Conservation (phyloP, 2,113 vertebrate species). For the Stigmatopora nigra region DNA sequence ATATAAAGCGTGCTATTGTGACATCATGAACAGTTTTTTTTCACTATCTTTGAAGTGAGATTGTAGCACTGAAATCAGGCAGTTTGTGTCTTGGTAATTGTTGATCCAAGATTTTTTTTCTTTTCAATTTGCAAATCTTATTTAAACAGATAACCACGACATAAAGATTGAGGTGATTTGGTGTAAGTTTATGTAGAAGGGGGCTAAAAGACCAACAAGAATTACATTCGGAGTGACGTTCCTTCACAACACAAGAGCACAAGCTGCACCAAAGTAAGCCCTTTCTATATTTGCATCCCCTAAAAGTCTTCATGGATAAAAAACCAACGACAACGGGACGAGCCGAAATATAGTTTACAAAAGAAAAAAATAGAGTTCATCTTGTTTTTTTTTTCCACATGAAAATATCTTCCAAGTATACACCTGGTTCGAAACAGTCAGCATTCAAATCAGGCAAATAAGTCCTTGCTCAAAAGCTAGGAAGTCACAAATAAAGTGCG, state of each 20-base stretch:
- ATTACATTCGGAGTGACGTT: constrained; percentile 50
- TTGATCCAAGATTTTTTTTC: not conserved
- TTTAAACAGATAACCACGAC: not conserved
- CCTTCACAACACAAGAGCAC: constrained; percentile 46
- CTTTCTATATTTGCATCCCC: constrained; percentile 68
- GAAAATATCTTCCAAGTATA: constrained; percentile 52
- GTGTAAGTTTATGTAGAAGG: not conserved
- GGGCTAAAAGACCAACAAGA: constrained; percentile 9
- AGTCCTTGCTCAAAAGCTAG: constrained; percentile 58
- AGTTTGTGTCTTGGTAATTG: not conserved
- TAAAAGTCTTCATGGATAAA: constrained; percentile 46
- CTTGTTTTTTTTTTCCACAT: constrained; percentile 53
- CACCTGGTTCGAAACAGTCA: constrained; percentile 62
- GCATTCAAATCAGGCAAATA: constrained; percentile 65
- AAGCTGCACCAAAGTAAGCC: constrained; percentile 66
- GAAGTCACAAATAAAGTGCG: constrained; percentile 67
- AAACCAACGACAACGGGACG: constrained; percentile 24
- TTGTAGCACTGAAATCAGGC: not conserved
- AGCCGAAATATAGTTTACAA: constrained; percentile 53
- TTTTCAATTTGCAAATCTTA: not conserved
- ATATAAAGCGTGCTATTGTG: constrained; percentile 2
- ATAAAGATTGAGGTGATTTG: not conserved
- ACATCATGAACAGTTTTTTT: not conserved
- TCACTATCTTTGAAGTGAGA: not conserved
- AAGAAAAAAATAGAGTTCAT: constrained; percentile 58